Percentiles rank a stretch among this genome's conserved stretches.
These are phyloP conservation scores for Lasius platythorax DNA, from an alignment of 2,888 invertebrate genomes.

Conservation along the genomic window DNA sequence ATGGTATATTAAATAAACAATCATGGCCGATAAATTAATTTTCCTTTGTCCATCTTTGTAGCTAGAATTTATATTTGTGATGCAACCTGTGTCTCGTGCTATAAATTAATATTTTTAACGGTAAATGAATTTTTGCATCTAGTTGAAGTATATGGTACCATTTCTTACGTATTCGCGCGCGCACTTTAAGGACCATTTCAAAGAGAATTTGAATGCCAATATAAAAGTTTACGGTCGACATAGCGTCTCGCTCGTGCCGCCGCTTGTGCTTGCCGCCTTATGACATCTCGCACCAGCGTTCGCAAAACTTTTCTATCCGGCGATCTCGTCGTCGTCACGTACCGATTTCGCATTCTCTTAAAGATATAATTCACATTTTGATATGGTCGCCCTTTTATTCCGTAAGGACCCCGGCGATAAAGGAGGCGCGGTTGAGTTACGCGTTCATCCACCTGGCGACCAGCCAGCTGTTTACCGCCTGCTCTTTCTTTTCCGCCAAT, in stretches of 20 bases:
- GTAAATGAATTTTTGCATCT: conserved; percentile 6
- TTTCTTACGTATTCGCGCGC: conserved; percentile 53
- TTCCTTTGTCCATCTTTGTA: no score
- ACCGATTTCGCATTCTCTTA: conserved; percentile 37
- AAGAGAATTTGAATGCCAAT: conserved; percentile 75
- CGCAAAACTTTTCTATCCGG: conserved; percentile 47
- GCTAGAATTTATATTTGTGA: conserved; percentile 8
- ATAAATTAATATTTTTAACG: conserved; percentile 27
- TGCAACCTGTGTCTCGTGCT: neutral
- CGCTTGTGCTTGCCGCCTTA: conserved; percentile 42
- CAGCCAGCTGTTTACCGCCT: conserved; percentile 76
- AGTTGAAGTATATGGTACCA: conserved; percentile 26
- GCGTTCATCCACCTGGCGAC: conserved; percentile 74
- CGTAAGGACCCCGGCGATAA: conserved; percentile 43
- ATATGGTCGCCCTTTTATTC: conserved; percentile 48
- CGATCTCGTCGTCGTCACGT: conserved; percentile 46
- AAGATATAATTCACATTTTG: conserved; percentile 57
- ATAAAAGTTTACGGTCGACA: conserved; percentile 73
- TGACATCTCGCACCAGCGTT: conserved; percentile 28
- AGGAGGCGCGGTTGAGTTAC: conserved; percentile 75
- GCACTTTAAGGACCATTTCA: conserved; percentile 65
- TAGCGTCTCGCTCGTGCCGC: conserved; percentile 22
- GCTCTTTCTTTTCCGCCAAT: conserved; percentile 57
- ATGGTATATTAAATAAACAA: conserved; percentile 3
- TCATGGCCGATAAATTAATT: conserved; percentile 4